phyloP scores from a whole-genome alignment of 2,113 vertebrate species.

The Camelus dromedarius region DNA sequence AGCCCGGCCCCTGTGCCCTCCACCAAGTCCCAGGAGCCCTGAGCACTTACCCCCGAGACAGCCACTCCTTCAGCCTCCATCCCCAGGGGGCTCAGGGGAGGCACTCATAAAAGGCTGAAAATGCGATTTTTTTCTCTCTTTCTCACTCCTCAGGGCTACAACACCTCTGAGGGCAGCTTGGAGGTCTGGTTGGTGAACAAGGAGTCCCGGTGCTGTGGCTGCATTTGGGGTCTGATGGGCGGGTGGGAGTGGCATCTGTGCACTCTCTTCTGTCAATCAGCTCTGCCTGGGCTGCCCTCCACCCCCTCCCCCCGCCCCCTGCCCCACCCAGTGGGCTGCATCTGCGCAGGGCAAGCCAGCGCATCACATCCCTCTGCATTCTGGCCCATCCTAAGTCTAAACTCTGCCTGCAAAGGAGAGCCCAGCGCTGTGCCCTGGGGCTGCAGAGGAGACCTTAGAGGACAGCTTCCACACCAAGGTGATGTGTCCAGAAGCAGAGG shows the following conservation, averaged over 20 bases:
- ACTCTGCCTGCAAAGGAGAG: background rate
- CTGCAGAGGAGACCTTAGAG: background rate
- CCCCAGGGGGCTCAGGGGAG: no score
- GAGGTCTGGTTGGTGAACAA: background rate
- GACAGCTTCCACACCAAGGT: background rate
- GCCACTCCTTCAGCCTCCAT: background rate
- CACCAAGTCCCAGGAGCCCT: background rate
- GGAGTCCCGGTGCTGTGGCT: background rate
- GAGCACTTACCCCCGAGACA: no score
- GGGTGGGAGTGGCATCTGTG: rapidly evolving
- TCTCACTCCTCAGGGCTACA: background rate
- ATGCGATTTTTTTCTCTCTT: background rate
- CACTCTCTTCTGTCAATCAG: rapidly evolving
- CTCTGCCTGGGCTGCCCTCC: background rate
- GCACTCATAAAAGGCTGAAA: no score
- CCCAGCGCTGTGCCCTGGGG: rapidly evolving
- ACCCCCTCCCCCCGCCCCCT: rapidly evolving
- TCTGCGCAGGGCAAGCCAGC: background rate
- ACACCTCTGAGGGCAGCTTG: rapidly evolving
- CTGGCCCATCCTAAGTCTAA: background rate
- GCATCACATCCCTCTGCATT: rapidly evolving
- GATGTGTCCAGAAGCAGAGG: background rate
- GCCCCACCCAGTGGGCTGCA: background rate
- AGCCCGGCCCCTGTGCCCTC: rapidly evolving
- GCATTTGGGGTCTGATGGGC: background rate